Evolutionary conservation across 2,113 vertebrate species (phyloP), one percentile per base, ranked within the genome.

Genomic region (Tragelaphus strepsiceros): DNA sequence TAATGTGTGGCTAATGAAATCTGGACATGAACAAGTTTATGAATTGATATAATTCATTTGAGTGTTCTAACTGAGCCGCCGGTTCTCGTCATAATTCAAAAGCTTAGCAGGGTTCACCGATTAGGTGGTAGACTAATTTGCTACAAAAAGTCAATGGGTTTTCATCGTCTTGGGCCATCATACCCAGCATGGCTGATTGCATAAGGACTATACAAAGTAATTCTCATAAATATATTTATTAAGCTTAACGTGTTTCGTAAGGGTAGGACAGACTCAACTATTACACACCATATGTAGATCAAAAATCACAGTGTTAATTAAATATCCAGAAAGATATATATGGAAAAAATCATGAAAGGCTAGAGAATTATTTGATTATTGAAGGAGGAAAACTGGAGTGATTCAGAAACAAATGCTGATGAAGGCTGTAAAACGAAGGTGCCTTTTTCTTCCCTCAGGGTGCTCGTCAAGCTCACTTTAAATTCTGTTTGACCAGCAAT

Each of bases 1-100:
- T 99, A 99, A 99, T 99, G 99, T 99, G 99, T 99, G 97, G 99
- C 99, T 99, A 99, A 99, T 99, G 99, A 99, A 99, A 99, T 99
- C 99, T 99, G 99, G 99, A 99, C 99, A 99, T 99, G 99, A 99
- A 99, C 99, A 99, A 99, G 99, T 99, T 99, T 99, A 99, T 99
- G 99, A 99, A 99, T 99, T 99, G 99, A 99, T 99, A 99, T 99
- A 99, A 99, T 99, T 99, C 99, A 99, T 99, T 97, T 99, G 99
- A 99, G 99, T 99, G 99, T 99, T 99, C 99, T 99, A 99, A 99
- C 98, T 99, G 99, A 98, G 98, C 99, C 98, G 99, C 98, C 99
- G 98, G 99, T 99, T 99, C 99, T 99, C 93, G 98, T 99, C 99
- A 99, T 99, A 99, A 99, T 99, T 99, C 99, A 99, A 99, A 99